Evolutionary conservation across 2,888 invertebrate species (phyloP).

Genomic region (Eristalis pertinax): DNA sequence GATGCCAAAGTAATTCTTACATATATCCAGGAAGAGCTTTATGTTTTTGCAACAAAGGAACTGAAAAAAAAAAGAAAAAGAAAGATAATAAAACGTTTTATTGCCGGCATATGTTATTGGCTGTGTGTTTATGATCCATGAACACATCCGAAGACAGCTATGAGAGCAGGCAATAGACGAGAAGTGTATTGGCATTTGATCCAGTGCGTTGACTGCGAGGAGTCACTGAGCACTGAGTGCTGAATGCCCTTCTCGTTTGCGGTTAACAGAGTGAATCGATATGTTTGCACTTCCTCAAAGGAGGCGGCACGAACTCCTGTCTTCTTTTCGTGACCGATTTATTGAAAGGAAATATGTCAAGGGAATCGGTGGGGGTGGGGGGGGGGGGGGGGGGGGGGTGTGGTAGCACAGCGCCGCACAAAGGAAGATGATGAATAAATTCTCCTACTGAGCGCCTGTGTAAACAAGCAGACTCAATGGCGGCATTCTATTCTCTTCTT

Average conservation of each 20-base stretch:
- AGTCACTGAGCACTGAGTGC: neutral
- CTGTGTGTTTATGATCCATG: neutral
- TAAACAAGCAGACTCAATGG: neutral
- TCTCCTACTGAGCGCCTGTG: neutral
- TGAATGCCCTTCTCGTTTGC: neutral
- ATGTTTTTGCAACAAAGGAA: slow-evolving; percentile 98
- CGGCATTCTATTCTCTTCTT: neutral
- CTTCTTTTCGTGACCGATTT: neutral
- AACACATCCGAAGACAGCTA: slow-evolving; percentile 14
- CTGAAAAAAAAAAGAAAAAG: slow-evolving; percentile 83
- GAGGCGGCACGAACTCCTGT: too few species aligned
- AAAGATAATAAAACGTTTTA: slow-evolving; percentile 34
- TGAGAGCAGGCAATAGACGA: slow-evolving; percentile 27
- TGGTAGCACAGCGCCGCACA: neutral
- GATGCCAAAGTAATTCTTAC: slow-evolving; percentile 91
- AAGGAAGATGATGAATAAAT: neutral
- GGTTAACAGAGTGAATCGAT: neutral
- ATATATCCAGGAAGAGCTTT: slow-evolving; percentile 93
- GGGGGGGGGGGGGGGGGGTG: too few species aligned
- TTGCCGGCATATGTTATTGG: slow-evolving; percentile 12
- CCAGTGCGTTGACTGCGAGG: neutral
- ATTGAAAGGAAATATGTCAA: neutral
- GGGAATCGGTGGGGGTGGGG: neutral
- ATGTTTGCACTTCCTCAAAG: neutral
- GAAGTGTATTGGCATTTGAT: slow-evolving; percentile 54